Evolutionary conservation across 2,888 invertebrate species (phyloP).

Genomic region (Schizaphis graminum): DNA sequence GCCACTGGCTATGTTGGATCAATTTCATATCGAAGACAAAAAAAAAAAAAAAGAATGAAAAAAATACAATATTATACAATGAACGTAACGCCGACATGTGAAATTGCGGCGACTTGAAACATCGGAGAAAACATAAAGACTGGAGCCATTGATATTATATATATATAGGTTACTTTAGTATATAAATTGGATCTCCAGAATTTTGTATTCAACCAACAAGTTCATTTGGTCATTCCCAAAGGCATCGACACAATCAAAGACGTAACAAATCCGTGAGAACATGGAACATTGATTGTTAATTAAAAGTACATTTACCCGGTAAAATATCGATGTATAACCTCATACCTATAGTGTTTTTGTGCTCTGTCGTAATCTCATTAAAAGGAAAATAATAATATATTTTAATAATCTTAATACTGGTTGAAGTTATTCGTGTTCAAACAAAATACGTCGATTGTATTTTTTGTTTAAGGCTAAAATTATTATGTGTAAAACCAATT

Average conservation of each 20-base stretch:
- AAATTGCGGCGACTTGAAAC: constrained; percentile 64
- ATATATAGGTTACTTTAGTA: constrained; percentile 57
- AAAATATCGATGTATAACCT: not conserved
- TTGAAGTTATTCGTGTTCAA: not conserved
- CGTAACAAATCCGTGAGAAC: constrained; percentile 60
- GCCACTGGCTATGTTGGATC: constrained; percentile 59
- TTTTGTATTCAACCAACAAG: constrained; percentile 54
- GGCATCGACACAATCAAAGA: constrained; percentile 47
- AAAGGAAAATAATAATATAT: not conserved
- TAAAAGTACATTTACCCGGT: constrained; percentile 30
- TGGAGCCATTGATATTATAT: constrained; percentile 36
- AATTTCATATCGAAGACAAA: constrained; percentile 54
- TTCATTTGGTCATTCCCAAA: constrained; percentile 58
- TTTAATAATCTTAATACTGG: not conserved
- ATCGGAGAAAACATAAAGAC: constrained; percentile 50
- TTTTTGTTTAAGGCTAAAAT: not conserved
- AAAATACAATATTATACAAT: constrained; percentile 57
- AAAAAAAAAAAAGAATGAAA: constrained; percentile 47
- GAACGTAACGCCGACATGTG: constrained; percentile 56
- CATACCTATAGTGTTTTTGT: not conserved
- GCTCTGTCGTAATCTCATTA: not conserved
- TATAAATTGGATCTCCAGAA: constrained; percentile 57
- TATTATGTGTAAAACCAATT: not conserved
- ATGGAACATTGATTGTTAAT: constrained; percentile 2
- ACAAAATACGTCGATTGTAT: not conserved